A percentile compares a stretch with the other conserved stretches of the same genome.
These are phyloP conservation scores for Periophthalmodon schlosseri DNA, from an alignment of 2,113 vertebrate species.

Conservation along the genomic window DNA sequence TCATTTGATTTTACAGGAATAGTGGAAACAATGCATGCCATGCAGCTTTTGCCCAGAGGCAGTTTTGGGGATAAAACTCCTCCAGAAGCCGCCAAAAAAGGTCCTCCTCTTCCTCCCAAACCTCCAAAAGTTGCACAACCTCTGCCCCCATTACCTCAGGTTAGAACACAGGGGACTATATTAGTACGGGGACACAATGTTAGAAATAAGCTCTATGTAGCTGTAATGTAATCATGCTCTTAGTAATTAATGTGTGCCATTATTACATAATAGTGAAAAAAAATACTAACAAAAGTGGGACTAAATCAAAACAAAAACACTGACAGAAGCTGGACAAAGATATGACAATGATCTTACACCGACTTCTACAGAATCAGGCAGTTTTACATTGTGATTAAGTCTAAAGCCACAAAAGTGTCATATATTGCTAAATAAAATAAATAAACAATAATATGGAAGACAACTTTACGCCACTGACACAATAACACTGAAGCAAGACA, in stretches of 20 bases:
- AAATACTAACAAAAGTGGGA: background rate
- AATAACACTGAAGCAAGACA: too few relatives aligned
- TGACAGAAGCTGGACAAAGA: background rate
- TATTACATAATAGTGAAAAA: too few relatives aligned
- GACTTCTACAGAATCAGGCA: too few relatives aligned
- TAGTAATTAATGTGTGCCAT: too few relatives aligned
- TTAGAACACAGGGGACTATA: slow-evolving; percentile 20
- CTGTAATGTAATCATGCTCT: too few relatives aligned
- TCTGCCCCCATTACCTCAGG: slow-evolving; percentile 51
- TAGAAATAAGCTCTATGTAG: too few relatives aligned
- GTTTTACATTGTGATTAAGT: too few relatives aligned
- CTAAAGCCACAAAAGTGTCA: too few relatives aligned
- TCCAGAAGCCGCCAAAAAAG: background rate
- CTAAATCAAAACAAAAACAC: background rate
- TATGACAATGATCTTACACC: too few relatives aligned
- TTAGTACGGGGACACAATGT: background rate
- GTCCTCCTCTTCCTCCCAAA: slow-evolving; percentile 39
- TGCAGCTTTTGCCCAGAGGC: slow-evolving; percentile 55
- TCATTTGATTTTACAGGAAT: slow-evolving; percentile 48
- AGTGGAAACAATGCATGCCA: slow-evolving; percentile 50
- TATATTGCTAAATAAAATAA: too few relatives aligned
- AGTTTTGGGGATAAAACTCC: slow-evolving; percentile 1
- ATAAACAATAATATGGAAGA: too few relatives aligned
- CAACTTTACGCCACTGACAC: too few relatives aligned
- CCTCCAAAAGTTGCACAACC: background rate